These are phyloP conservation scores for Pampusana beccarii DNA, from an alignment of 2,113 vertebrate genomes.

Conservation along the genomic window DNA sequence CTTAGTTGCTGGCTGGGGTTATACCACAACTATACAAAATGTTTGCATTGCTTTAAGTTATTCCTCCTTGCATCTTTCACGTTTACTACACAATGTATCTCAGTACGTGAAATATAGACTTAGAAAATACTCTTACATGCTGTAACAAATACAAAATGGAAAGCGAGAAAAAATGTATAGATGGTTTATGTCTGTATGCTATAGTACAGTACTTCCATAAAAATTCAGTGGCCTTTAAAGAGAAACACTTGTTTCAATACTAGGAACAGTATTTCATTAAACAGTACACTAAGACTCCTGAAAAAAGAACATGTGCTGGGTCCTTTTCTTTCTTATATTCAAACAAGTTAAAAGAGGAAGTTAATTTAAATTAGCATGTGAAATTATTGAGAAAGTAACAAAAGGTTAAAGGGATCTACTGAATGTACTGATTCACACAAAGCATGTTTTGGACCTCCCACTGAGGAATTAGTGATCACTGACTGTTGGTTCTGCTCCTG, in stretches of 20 bases:
- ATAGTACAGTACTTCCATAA: not conserved
- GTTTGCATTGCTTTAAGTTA: not conserved
- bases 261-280: not conserved
- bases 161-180: not conserved
- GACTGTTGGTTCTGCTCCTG: not conserved
- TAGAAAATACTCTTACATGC: not conserved
- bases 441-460: not conserved
- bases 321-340: not conserved
- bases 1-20: no score
- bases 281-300: accelerated
- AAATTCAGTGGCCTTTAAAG: not conserved
- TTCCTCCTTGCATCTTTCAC: not conserved
- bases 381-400: not conserved
- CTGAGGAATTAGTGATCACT: not conserved
- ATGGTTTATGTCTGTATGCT: not conserved
- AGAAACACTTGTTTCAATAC: not conserved
- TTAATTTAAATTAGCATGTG: not conserved
- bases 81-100: not conserved
- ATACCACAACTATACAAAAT: not conserved
- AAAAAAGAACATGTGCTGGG: not conserved
- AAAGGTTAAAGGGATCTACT: not conserved
- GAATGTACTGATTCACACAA: not conserved
- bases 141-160: not conserved
- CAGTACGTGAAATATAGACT: not conserved
- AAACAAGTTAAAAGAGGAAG: not conserved